Conservation (phyloP, 2,113 vertebrate species). For the Callospermophilus lateralis region DNA sequence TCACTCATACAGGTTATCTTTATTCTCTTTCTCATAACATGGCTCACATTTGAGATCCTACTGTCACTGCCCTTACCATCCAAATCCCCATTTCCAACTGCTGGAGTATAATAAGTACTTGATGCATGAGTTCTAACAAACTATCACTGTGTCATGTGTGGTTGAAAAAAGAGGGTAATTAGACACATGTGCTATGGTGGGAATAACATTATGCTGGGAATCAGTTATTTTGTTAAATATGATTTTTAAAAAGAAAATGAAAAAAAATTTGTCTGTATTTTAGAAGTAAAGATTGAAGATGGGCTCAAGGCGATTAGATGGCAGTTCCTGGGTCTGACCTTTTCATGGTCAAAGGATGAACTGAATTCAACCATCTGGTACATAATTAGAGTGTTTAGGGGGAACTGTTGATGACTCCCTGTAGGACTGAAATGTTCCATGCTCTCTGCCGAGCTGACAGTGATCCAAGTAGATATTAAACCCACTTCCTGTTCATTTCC, state of each 20-base stretch:
- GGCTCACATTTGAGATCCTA: background rate
- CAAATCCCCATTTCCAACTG: background rate
- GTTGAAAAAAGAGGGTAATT: constrained; percentile 3
- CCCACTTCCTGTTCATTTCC: constrained; percentile 45
- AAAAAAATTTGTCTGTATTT: background rate
- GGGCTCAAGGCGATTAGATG: background rate
- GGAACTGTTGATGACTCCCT: constrained; percentile 37
- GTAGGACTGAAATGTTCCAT: background rate
- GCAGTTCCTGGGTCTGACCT: constrained; percentile 59
- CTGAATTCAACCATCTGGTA: constrained; percentile 64
- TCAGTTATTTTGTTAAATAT: constrained; percentile 19
- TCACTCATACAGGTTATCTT: background rate
- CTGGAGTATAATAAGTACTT: background rate
- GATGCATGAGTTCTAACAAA: background rate
- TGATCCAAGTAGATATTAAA: background rate
- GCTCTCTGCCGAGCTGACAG: background rate
- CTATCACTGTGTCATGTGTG: background rate
- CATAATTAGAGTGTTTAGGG: constrained; percentile 59
- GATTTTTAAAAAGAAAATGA: background rate
- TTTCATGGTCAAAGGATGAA: background rate
- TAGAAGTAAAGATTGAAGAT: constrained; percentile 16
- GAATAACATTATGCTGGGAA: constrained; percentile 5
- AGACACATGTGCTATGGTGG: background rate
- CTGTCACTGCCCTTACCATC: background rate
- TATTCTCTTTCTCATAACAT: background rate